phyloP scores from a whole-genome alignment of 1,140 invertebrate genomes.

The Pseudomyrmex sp. region DNA sequence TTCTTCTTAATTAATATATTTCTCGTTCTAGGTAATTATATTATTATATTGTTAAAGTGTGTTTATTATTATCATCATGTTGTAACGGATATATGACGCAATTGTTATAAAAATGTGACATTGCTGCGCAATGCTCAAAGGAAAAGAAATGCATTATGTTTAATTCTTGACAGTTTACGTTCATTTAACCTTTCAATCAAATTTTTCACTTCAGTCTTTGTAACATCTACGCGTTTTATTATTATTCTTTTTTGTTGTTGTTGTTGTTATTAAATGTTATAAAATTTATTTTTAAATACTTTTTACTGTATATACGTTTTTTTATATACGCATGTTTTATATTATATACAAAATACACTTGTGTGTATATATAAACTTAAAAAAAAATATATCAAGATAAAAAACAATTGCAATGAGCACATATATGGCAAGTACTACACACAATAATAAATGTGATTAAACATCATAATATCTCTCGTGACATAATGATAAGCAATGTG shows the following conservation, averaged over 20 bases:
- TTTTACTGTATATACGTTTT: slow-evolving; percentile 9
- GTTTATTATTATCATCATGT: slow-evolving; percentile 70
- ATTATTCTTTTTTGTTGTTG: slow-evolving; percentile 3
- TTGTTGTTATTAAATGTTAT: too few relatives aligned
- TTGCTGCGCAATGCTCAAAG: slow-evolving; percentile 77
- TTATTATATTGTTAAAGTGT: slow-evolving; percentile 72
- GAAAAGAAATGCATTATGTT: slow-evolving; percentile 67
- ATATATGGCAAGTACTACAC: neutral
- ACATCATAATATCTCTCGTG: neutral
- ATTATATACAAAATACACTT: too few relatives aligned
- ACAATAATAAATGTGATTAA: slow-evolving; percentile 24
- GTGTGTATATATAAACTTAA: neutral
- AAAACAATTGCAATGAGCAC: neutral
- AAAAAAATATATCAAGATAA: slow-evolving; percentile 9
- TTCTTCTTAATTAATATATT: slow-evolving; percentile 55
- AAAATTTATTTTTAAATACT: neutral
- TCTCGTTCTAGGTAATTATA: slow-evolving; percentile 68
- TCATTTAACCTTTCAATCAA: slow-evolving; percentile 37
- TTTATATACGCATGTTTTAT: neutral
- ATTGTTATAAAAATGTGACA: slow-evolving; percentile 76
- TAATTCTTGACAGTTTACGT: slow-evolving; percentile 57
- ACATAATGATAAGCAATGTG: neutral
- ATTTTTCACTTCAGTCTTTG: neutral
- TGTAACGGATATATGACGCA: slow-evolving; percentile 72
- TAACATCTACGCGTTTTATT: neutral